Percentiles rank a stretch among this genome's conserved stretches.
phyloP scores from a whole-genome alignment of 2,888 invertebrate genomes.

The Stegana nigrithorax region DNA sequence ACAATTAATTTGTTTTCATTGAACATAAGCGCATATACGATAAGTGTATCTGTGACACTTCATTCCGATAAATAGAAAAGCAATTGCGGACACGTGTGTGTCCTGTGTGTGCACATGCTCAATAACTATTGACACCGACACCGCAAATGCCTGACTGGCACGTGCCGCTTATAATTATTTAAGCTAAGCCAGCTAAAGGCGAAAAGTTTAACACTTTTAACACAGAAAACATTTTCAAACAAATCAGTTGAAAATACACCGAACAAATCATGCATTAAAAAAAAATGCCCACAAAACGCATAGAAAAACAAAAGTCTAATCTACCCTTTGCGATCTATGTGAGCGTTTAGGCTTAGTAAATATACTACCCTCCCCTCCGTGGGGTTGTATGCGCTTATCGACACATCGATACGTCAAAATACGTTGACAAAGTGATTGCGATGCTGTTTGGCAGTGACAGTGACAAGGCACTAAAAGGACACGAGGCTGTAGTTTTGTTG shows the following conservation, averaged over 20 bases:
- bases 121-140: neutral
- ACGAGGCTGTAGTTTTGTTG: too few species aligned
- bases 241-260: constrained; percentile 47
- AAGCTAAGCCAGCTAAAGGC: constrained; percentile 21
- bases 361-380: neutral
- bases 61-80: neutral
- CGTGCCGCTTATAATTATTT: constrained; percentile 22
- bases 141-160: constrained; percentile 7
- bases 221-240: constrained; percentile 37
- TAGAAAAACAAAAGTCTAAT: constrained; percentile 45
- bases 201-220: constrained; percentile 35
- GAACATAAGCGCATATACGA: neutral
- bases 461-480: constrained; percentile 15
- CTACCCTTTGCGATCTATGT: constrained; percentile 52
- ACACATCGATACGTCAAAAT: constrained; percentile 55
- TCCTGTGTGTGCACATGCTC: constrained; percentile 12
- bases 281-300: constrained; percentile 48
- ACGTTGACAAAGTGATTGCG: constrained; percentile 55
- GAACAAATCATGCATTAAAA: constrained; percentile 61
- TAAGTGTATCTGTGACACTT: neutral
- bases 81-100: constrained; percentile 47
- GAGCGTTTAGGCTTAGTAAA: neutral
- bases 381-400: constrained; percentile 27
- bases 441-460: constrained; percentile 1
- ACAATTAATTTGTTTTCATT: neutral